Percentiles rank a stretch among this genome's conserved stretches.
These are phyloP conservation scores for Dendroctonus ponderosae DNA, from an alignment of 1,140 invertebrate genomes.

Conservation along the genomic window DNA sequence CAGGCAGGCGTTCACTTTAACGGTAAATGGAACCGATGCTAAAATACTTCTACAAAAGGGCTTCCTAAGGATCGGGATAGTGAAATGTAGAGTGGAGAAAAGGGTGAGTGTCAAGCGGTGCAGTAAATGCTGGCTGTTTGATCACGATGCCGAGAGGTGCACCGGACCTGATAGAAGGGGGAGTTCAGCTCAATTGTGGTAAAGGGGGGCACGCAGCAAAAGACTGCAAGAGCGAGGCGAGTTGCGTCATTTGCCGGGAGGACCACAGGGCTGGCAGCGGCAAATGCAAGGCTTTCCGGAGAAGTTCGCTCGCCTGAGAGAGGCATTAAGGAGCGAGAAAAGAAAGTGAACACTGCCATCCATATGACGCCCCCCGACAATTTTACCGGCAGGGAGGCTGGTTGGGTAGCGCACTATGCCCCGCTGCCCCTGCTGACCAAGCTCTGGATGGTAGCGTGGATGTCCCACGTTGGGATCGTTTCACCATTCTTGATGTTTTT, in stretches of 20 bases:
- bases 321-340: not conserved
- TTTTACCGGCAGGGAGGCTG: too few relatives aligned
- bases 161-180: slow-evolving; percentile 20
- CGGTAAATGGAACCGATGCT: not conserved
- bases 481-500: too few relatives aligned
- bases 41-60: not conserved
- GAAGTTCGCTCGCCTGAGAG: not conserved
- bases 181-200: slow-evolving; percentile 31
- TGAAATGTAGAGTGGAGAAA: slow-evolving; percentile 16
- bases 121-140: slow-evolving; percentile 30
- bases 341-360: too few relatives aligned
- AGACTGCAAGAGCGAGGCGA: slow-evolving; percentile 1
- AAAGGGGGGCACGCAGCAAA: slow-evolving; percentile 6
- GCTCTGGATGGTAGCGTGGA: too few relatives aligned
- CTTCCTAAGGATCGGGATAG: not conserved
- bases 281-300: slow-evolving; percentile 4
- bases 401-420: too few relatives aligned
- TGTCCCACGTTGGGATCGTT: too few relatives aligned
- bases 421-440: too few relatives aligned
- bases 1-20: too few relatives aligned
- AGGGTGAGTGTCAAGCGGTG: slow-evolving; percentile 23
- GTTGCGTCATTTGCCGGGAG: slow-evolving; percentile 12
- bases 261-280: slow-evolving; percentile 8
- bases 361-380: too few relatives aligned
- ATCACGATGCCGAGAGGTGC: slow-evolving; percentile 21